phyloP scores from a whole-genome alignment of 2,797 vertebrate species.

The Emydoidea blandingii region DNA sequence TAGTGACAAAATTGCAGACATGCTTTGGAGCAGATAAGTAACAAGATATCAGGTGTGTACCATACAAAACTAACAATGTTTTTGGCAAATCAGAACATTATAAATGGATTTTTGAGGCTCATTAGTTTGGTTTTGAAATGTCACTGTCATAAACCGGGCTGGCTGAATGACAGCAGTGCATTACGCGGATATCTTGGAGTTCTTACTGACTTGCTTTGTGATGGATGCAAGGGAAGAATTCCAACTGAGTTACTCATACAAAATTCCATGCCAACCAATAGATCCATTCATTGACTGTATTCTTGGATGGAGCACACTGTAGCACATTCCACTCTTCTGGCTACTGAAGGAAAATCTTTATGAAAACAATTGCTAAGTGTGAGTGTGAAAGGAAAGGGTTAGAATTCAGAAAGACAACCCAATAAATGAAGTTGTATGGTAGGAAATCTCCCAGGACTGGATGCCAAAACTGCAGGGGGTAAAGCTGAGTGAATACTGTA shows the following conservation, averaged over 20 bases:
- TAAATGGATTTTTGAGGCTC: not conserved
- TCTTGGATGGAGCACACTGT: not conserved
- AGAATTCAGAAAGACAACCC: not conserved
- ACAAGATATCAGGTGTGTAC: not conserved
- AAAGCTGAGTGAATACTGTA: not conserved
- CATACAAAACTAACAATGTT: not conserved
- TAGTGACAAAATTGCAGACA: not conserved
- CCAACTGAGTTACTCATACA: not conserved
- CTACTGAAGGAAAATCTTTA: not conserved
- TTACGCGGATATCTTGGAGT: not conserved
- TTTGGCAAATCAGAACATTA: not conserved
- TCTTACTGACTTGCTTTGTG: not conserved
- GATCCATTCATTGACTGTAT: not conserved
- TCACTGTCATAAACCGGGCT: not conserved
- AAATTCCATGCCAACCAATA: not conserved
- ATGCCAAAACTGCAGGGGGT: not conserved
- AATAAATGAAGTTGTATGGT: not conserved
- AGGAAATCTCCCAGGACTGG: not conserved
- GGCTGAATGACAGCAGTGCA: not conserved
- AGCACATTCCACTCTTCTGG: not conserved
- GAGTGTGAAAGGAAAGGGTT: not conserved
- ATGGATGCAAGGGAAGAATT: not conserved
- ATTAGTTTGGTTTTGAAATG: not conserved
- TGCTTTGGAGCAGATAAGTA: not conserved
- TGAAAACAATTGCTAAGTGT: not conserved